These are phyloP conservation scores for Theretra japonica DNA, from an alignment of 2,888 invertebrate genomes.

Conservation along the genomic window DNA sequence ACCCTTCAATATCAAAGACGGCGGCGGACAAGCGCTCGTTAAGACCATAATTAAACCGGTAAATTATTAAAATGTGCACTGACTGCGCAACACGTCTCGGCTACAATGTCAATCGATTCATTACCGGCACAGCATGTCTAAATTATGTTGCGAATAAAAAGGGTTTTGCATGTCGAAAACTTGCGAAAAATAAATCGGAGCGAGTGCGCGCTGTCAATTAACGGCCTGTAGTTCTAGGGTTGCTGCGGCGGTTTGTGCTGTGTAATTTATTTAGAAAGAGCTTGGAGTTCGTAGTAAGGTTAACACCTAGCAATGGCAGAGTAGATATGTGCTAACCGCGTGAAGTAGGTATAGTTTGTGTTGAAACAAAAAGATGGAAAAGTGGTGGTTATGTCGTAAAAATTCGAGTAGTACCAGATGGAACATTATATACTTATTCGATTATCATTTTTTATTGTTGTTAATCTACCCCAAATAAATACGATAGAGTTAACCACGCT, in stretches of 20 bases:
- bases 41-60: conserved; percentile 7
- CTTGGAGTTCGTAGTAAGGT: background rate
- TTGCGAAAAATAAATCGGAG: conserved; percentile 64
- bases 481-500: no score
- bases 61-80: conserved; percentile 19
- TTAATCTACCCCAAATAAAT: no score
- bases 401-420: no score
- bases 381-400: no score
- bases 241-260: conserved; percentile 30
- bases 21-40: background rate
- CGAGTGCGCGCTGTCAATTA: conserved; percentile 69
- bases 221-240: conserved; percentile 49
- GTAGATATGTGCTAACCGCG: no score
- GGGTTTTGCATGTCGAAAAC: conserved; percentile 53
- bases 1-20: background rate
- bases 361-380: no score
- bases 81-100: background rate
- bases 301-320: no score
- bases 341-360: no score
- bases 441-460: no score
- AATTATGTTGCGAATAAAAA: conserved; percentile 48
- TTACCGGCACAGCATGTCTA: conserved; percentile 18
- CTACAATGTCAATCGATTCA: conserved; percentile 21
- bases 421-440: no score
- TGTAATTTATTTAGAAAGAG: background rate